Conservation (phyloP, 1,140 invertebrate genomes). For the Neelides sp. region DNA sequence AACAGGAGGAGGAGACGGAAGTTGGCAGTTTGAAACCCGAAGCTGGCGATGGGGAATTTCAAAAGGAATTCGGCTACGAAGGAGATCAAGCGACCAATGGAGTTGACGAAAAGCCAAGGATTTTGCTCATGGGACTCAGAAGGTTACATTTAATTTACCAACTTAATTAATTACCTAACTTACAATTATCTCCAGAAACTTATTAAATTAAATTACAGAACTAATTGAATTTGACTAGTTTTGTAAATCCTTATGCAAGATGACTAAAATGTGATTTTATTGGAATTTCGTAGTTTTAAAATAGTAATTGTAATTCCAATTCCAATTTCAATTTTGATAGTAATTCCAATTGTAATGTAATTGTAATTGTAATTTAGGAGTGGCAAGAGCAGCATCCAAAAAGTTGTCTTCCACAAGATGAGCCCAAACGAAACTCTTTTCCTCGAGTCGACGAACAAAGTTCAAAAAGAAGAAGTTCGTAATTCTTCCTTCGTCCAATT, state of each 20-base stretch:
- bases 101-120: constrained; percentile 73
- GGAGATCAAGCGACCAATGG: constrained; percentile 44
- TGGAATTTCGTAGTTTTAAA: background rate
- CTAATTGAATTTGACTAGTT: background rate
- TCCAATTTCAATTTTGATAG: no score
- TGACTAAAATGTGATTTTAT: background rate
- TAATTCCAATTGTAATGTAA: no score
- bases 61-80: constrained; percentile 84
- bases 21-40: constrained; percentile 44
- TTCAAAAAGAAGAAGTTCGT: constrained; percentile 47
- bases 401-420: constrained; percentile 99
- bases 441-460: constrained; percentile 95
- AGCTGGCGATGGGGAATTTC: constrained; percentile 69
- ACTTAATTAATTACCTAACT: background rate
- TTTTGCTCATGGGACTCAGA: constrained; percentile 87
- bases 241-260: background rate
- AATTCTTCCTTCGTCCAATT: constrained; percentile 98
- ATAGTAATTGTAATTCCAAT: background rate
- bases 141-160: constrained; percentile 44
- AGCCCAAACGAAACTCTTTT: constrained; percentile 99
- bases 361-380: constrained; percentile 64
- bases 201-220: background rate
- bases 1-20: constrained; percentile 50
- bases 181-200: background rate
- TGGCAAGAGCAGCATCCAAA: constrained; percentile 99